Conservation (phyloP, 2,888 invertebrate species). For the Callyntrura sp. region DNA sequence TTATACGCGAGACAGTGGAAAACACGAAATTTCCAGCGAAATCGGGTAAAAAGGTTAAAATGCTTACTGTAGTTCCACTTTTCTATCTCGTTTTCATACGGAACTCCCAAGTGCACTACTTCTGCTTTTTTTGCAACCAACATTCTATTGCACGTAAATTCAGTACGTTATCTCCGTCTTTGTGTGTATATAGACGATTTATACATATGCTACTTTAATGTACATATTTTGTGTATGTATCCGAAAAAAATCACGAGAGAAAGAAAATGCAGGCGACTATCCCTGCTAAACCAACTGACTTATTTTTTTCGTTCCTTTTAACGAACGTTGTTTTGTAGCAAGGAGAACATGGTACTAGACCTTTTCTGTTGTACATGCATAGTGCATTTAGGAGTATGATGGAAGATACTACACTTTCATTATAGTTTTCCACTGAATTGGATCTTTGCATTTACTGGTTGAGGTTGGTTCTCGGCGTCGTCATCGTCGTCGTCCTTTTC, state of each 20-base stretch:
- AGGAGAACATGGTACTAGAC: not conserved
- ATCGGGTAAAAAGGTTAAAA: slow-evolving; percentile 3
- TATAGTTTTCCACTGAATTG: slow-evolving; percentile 40
- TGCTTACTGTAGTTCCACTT: slow-evolving; percentile 2
- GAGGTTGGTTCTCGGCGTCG: slow-evolving; percentile 29
- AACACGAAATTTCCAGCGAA: slow-evolving; percentile 14
- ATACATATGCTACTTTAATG: too few species aligned
- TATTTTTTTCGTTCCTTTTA: slow-evolving; percentile 22
- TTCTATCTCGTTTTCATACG: not conserved
- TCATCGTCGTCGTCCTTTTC: not conserved
- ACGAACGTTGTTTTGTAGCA: slow-evolving; percentile 2
- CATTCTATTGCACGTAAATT: slow-evolving; percentile 40
- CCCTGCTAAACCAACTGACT: not conserved
- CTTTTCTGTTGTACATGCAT: not conserved
- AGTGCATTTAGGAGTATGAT: not conserved
- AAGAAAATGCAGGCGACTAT: slow-evolving; percentile 42
- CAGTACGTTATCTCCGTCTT: not conserved
- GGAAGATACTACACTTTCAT: slow-evolving; percentile 13
- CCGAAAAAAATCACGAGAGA: not conserved
- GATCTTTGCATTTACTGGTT: slow-evolving; percentile 31
- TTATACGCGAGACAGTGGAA: not conserved
- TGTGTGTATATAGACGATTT: not conserved
- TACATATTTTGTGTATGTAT: too few species aligned
- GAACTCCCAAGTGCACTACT: slow-evolving; percentile 37
- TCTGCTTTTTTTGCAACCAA: slow-evolving; percentile 33